Conservation (phyloP, 2,888 invertebrate genomes). For the Phymatocera aterrima region DNA sequence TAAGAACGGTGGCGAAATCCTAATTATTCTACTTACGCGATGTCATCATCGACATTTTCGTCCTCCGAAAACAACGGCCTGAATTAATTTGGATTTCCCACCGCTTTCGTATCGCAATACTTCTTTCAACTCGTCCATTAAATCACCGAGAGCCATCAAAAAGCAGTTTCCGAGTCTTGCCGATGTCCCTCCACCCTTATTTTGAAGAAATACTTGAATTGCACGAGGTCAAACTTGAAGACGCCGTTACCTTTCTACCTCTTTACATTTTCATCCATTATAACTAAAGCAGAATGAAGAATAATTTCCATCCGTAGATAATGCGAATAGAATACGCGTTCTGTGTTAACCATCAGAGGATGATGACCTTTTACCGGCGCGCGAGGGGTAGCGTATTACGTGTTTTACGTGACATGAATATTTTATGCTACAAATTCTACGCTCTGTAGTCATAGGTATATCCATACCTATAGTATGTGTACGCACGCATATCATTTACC, state of each 20-base stretch:
- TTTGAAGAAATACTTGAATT: not conserved
- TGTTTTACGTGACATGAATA: slow-evolving; percentile 25
- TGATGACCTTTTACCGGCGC: slow-evolving; percentile 17
- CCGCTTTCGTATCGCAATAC: not conserved
- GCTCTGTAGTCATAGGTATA: not conserved
- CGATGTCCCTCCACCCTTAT: too few relatives aligned
- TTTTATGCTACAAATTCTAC: not conserved
- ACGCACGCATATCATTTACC: not conserved
- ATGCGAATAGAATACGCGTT: slow-evolving; percentile 13
- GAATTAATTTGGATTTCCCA: slow-evolving; percentile 14
- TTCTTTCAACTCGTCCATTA: not conserved
- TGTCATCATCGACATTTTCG: not conserved
- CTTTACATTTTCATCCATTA: too few relatives aligned
- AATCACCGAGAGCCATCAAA: too few relatives aligned
- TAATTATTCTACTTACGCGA: not conserved
- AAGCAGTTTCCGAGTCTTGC: too few relatives aligned
- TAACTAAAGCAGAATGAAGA: not conserved
- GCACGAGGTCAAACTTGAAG: too few relatives aligned
- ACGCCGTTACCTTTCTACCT: not conserved
- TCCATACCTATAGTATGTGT: not conserved
- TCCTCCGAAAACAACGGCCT: not conserved
- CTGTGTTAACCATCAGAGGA: not conserved
- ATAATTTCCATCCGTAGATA: slow-evolving; percentile 7
- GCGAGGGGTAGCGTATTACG: not conserved
- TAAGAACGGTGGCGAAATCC: not conserved